Conservation (phyloP, 1,140 invertebrate species). For the Phymorhynchus buccinoides region DNA sequence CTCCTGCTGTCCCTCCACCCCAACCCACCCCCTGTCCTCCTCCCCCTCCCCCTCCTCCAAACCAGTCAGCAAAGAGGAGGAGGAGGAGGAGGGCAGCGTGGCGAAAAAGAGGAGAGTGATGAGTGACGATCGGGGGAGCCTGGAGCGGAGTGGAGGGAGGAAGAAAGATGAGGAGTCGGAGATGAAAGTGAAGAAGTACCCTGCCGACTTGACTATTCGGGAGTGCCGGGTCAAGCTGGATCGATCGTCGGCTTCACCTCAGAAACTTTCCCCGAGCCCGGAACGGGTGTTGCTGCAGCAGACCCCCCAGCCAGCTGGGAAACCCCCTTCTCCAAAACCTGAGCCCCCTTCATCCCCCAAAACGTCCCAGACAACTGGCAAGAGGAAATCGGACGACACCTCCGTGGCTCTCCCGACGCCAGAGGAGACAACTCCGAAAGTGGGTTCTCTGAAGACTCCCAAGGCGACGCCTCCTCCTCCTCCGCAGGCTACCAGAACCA, state of each 20-base stretch:
- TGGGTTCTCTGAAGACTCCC: not conserved
- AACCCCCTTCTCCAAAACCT: not conserved
- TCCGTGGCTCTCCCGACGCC: not conserved
- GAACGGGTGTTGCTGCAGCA: not conserved
- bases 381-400: not conserved
- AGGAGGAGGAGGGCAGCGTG: not conserved
- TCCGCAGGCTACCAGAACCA: not conserved
- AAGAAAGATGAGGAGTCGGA: not conserved
- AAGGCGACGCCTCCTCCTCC: not conserved
- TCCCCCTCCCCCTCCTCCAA: not conserved
- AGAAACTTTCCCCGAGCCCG: not conserved
- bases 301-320: too few species aligned
- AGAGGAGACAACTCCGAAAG: not conserved
- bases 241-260: not conserved
- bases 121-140: not conserved
- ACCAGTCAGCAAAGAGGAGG: not conserved
- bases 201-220: not conserved
- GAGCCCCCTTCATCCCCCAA: not conserved
- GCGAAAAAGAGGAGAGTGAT: not conserved
- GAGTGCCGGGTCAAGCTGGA: conserved; percentile 19
- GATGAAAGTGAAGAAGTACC: not conserved
- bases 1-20: not conserved
- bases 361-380: not conserved
- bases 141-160: not conserved
- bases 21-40: not conserved